phyloP scores from a whole-genome alignment of 2,797 vertebrate genomes.

The Emys orbicularis region DNA sequence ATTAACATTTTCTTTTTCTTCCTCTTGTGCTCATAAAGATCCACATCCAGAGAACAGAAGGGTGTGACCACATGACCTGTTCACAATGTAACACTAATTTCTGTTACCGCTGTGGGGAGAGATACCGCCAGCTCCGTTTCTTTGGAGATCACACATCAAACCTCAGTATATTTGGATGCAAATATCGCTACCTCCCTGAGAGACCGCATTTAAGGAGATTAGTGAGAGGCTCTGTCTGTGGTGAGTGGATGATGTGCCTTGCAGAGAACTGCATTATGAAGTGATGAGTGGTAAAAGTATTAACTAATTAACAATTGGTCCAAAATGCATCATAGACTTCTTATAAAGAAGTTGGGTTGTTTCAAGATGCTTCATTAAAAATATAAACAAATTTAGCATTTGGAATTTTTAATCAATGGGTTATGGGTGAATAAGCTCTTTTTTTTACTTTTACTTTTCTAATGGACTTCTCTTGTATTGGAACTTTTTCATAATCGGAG shows the following conservation, averaged over 20 bases:
- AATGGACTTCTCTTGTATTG: background rate
- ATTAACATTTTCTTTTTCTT: background rate
- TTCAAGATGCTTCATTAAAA: background rate
- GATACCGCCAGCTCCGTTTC: constrained; percentile 95
- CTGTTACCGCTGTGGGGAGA: constrained; percentile 98
- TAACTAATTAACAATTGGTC: background rate
- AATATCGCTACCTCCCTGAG: constrained; percentile 97
- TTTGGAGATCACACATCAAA: constrained; percentile 99
- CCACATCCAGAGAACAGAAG: constrained; percentile 98
- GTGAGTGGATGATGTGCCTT: constrained; percentile 82
- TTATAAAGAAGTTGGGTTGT: background rate
- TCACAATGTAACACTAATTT: constrained; percentile 99
- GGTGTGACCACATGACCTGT: constrained; percentile 99
- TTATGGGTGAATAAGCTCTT: background rate
- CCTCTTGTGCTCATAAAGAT: constrained; percentile 81
- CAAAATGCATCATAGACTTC: background rate
- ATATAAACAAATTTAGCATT: background rate
- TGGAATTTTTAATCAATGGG: background rate
- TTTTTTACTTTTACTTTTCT: background rate
- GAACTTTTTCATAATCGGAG: background rate
- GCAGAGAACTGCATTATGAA: background rate
- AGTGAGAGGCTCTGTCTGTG: constrained; percentile 96
- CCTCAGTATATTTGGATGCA: constrained; percentile 99
- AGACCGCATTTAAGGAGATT: constrained; percentile 96
- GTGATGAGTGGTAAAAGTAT: background rate